Evolutionary conservation across 2,888 invertebrate genomes (phyloP).

Genomic region (Andrena fulva): DNA sequence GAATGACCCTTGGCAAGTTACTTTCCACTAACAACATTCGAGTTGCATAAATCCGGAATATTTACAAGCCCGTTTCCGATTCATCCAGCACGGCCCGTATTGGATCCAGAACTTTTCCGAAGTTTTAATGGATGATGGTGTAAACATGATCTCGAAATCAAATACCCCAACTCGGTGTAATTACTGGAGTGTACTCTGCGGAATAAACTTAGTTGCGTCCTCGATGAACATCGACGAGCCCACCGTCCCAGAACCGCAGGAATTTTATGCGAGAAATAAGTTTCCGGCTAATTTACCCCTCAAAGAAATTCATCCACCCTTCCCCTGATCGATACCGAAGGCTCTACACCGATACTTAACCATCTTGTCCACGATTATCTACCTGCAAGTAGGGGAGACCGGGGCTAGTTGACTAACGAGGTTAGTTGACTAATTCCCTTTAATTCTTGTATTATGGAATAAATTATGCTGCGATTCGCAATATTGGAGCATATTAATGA

Average conservation of each 20-base stretch:
- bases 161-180: slow-evolving; percentile 57
- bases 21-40: neutral
- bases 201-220: slow-evolving; percentile 51
- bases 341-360: neutral
- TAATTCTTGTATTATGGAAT: too few species aligned
- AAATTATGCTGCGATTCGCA: too few species aligned
- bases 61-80: slow-evolving; percentile 1
- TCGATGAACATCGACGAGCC: slow-evolving; percentile 31
- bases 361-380: neutral
- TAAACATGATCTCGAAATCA: slow-evolving; percentile 68
- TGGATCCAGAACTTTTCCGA: slow-evolving; percentile 42
- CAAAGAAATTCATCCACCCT: slow-evolving; percentile 12
- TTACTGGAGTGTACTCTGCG: slow-evolving; percentile 48
- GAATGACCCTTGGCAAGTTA: too few species aligned
- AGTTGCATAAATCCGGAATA: slow-evolving; percentile 7
- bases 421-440: too few species aligned
- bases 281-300: slow-evolving; percentile 28
- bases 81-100: slow-evolving; percentile 11
- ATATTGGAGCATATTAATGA: too few species aligned
- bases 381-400: neutral
- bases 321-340: slow-evolving; percentile 2
- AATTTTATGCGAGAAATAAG: slow-evolving; percentile 36
- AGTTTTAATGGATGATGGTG: slow-evolving; percentile 53
- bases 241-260: neutral
- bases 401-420: too few species aligned